Percentiles rank a stretch among this genome's conserved stretches.
phyloP scores from a whole-genome alignment of 2,888 invertebrate species.

The Sphecodes monilicornis region DNA sequence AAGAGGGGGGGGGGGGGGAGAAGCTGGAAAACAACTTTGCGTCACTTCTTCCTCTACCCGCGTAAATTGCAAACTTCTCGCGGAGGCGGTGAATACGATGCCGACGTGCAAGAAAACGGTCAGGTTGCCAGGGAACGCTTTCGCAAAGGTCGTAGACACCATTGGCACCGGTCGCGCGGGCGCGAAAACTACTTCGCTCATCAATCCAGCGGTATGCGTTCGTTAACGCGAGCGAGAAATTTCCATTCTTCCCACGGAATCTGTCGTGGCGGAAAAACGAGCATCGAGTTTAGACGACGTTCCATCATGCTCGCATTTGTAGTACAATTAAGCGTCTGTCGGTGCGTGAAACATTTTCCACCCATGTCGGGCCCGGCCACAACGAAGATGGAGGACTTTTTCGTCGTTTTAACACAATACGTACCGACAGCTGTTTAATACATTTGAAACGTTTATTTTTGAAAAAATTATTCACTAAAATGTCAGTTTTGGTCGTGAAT shows the following conservation, averaged over 20 bases:
- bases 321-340: conserved; percentile 15
- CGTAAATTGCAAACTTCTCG: conserved; percentile 22
- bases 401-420: neutral
- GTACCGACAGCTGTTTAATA: neutral
- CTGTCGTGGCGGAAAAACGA: conserved; percentile 17
- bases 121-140: conserved; percentile 5
- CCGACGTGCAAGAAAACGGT: neutral
- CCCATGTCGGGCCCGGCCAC: neutral
- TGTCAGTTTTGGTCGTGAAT: too few species aligned
- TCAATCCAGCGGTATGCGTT: conserved; percentile 4
- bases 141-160: conserved; percentile 9
- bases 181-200: conserved; percentile 14
- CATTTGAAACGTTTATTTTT: too few species aligned
- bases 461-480: too few species aligned
- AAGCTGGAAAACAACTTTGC: neutral
- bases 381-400: neutral
- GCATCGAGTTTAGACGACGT: conserved; percentile 11
- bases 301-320: neutral
- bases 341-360: neutral
- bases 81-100: neutral
- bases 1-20: neutral
- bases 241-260: conserved; percentile 7
- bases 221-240: neutral
- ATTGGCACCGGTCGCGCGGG: neutral
- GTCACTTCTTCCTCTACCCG: neutral